Base-by-base conservation (phyloP, 1,140 invertebrate species). In the Macrotrachela quadricornifera region DNA sequence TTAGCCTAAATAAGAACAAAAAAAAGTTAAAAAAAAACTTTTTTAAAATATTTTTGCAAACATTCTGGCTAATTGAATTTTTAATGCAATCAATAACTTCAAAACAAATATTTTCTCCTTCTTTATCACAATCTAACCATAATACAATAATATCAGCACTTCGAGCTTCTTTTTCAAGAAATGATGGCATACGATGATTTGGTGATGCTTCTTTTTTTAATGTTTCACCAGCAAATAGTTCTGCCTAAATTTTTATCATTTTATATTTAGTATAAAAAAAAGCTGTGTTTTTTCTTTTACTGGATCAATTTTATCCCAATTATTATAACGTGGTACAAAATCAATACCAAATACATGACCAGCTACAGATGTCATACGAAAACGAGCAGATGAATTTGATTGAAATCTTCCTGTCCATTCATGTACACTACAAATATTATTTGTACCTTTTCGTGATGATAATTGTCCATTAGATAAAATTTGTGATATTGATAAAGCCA, bases 91-190 rank as follows among this genome's bases (percentile, higher is more conserved):
- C 73, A 51, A 96, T 91, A 12, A 97, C 80, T 77, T 99, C 91
- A 77, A 80, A 94, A 2, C 94, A 92, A 71, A 99, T 99, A 67
- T 96, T 95, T 75, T 99, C 94, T 51, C 94, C 94, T 77, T 99
- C 94, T 73, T 92, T 79, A 76, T 99, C 94, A 76, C 92, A 94
- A 90, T 99, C 94, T 39, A 92, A 97, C 92, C 94, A 99, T 59
- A 99, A 90, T 17, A 99, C 79, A 14, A 99, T 73, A 69, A 80
- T 86, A 64, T 91, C 85, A 62, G 79, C 82, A 42, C 81, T 79
- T 55, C 78, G 77, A 0, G 83, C 75, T 74, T 97, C 91, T 60
- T 83, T 79, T 6, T 78, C 73, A 16, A 97, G 69, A 72, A 94
- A 88, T 1, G 76, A 72, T n/a, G 84, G 85, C 76, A 99, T 95